Evolutionary conservation across 2,797 vertebrate genomes (phyloP), one percentile per base, ranked within the genome.

Genomic region (Propithecus perrieri): DNA sequence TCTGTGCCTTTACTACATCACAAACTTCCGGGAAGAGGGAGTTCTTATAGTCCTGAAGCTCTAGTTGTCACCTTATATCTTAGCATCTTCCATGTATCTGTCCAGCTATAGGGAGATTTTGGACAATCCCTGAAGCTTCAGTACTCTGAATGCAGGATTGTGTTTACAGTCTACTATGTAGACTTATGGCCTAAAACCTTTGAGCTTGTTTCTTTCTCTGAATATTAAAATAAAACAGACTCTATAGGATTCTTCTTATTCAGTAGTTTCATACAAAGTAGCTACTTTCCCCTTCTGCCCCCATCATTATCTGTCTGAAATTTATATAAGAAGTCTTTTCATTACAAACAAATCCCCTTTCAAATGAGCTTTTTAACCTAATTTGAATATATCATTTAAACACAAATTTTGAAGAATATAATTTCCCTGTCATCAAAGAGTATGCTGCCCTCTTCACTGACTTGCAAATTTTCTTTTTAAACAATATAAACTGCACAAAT

Each of bases 311-410:
- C 71, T 89, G 33, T 76, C 69, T 96, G 86, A 71, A 86, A 17
- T 76, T 86, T 92, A 55, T 93, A 4, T 46, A 91, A n/a, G 41
- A 95, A 85, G 20, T 46, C 72, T 81, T 95, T 71, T 80, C 85
- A 38, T 87, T 76, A 74, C 30, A 89, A 92, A 50, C 35, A 75
- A 89, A 96, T 14, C 12, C 3, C 33, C 26, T 69, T 96, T 89
- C 38, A 80, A 72, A 79, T 50, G 55, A 57, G 38, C 48, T 92
- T 95, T 94, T 94, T 74, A 93, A 81, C 76, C 72, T 85, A 63
- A 97, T 97, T 91, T 93, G 71, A 96, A 95, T 89, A 91, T 93
- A 89, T 97, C 89, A 97, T 87, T 94, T 93, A 95, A 96, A 94
- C 18, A 9, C 50, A 94, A 95, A 22, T 71, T 95, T 75, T 86